Evolutionary conservation across 1,140 invertebrate genomes (phyloP), one percentile per base, ranked within the genome.

Genomic region (Hyposmocoma kahamanoa): DNA sequence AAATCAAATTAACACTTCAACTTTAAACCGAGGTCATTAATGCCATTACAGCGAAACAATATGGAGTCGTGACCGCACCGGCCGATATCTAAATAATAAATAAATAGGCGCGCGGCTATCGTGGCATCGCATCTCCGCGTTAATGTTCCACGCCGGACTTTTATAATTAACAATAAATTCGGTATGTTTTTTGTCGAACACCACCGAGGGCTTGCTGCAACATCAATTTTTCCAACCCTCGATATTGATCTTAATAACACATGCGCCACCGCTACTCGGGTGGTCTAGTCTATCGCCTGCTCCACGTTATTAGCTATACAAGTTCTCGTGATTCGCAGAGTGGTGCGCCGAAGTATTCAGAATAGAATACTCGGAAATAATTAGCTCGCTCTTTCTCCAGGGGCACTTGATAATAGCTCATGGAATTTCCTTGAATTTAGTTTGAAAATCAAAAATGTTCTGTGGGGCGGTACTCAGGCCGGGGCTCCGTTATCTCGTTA

Each of bases 161-260:
- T 85, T 85, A 82, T 85, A 85, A 85, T 85, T 85, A 85, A 84
- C 80, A 82, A 85, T 84, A 83, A 85, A 85, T 85, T 84, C 68
- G 70, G 71, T 59, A 52, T 69, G 71, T 83, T 83, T 83, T 85
- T 85, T 83, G 75, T 80, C 43, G 60, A 58, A 69, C 59, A 26
- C 45, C 30, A 22, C 43, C 30, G 57, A 62, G 58, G 62, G 66
- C 57, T 64, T 59, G 56, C 50, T 69, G 65, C 72, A 72, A 53
- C 70, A 55, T 67, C 72, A 55, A 76, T 81, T 80, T 78, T 75
- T 73, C 69, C 75, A 63, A 47, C 42, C 54, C 39, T 53, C 56
- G 65, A 72, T 72, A 72, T 32, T 34, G 65, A 72, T 72, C 68
- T 72, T 64, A 72, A 82, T 83, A 76, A 73, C 65, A 52, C 56